Base-by-base conservation (phyloP, 2,113 vertebrate species). In the Oreochromis niloticus region DNA sequence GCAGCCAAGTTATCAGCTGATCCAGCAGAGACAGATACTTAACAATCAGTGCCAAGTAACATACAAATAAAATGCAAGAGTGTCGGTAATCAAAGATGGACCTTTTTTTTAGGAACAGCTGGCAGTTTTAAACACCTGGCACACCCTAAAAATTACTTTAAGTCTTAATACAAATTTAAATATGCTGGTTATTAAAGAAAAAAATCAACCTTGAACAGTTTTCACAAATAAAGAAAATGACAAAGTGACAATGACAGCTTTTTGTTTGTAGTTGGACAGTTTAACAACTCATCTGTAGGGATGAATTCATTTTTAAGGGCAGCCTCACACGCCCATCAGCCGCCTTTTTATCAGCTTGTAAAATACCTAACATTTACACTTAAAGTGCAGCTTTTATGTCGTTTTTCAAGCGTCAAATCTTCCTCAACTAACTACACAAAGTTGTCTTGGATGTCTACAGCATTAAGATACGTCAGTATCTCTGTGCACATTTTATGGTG, bases 241-340 rank as follows among this genome's bases (percentile, higher is more conserved):
- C 22, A 16, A 22, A 71, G 2, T 0, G 39, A 43, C 39, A 41
- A 46, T 46, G 22, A 46, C n/a, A 43, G 2, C 13, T 71, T 71
- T 43, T 13, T 68, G 10, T 39, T 39, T n/a, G 32, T 0, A 27
- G 3, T 3, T 9, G 39, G 19, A 27, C 22, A 46, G 22, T 27
- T 73, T 73, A 73, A 46, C 14, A 34, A 14, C 39, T 39, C 39
- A 46, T 4, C 13, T 46, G 9, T 27, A 13, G 0, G 5, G 22
- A 71, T 43, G 22, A 27, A 46, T 16, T 71, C 0, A 43, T 12
- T 41, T 1, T 7, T 71, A 1, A n/a, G n/a, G n/a, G 39, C 7
- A 43, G 39, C 66, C 11, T 46, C 22, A 27, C 17, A 13, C 24
- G 1, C 13, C 39, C n/a, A 46, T 46, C 7, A 73, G 12, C 2